Evolutionary conservation across 1,140 invertebrate genomes (phyloP).

Genomic region (Sycobia sp.): DNA sequence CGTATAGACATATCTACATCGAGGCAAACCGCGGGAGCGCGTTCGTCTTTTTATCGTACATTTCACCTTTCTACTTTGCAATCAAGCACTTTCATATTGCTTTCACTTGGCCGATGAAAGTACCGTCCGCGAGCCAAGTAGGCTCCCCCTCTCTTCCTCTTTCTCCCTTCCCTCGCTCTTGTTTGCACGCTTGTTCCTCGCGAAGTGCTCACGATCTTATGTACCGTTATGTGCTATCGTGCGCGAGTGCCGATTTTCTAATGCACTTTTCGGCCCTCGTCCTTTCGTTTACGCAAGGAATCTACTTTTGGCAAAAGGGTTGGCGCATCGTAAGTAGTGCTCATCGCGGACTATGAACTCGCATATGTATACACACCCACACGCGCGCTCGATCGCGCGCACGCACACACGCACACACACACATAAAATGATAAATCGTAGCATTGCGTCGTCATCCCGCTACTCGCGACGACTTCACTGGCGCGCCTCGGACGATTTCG

Average conservation of each 20-base stretch:
- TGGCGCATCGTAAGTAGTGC: too few species aligned
- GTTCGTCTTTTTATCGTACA: slow-evolving; percentile 50
- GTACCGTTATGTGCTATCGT: slow-evolving; percentile 29
- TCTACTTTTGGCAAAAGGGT: too few species aligned
- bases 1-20: too few species aligned
- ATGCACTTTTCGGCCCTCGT: too few species aligned
- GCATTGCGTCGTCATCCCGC: neutral
- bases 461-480: too few species aligned
- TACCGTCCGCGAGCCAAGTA: slow-evolving; percentile 51
- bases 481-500: slow-evolving; percentile 38
- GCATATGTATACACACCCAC: too few species aligned
- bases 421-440: too few species aligned
- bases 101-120: slow-evolving; percentile 64
- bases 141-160: neutral
- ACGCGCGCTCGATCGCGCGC: too few species aligned
- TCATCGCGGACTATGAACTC: too few species aligned
- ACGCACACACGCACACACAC: too few species aligned
- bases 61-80: slow-evolving; percentile 65
- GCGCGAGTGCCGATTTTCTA: slow-evolving; percentile 18
- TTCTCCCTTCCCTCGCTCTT: slow-evolving; percentile 3
- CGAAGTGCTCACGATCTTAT: neutral
- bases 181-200: neutral
- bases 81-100: slow-evolving; percentile 65
- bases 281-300: too few species aligned
- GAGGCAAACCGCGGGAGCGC: neutral